Evolutionary conservation across 2,113 vertebrate species (phyloP), one percentile per base, ranked within the genome.

Genomic region (Meleagris gallopavo): DNA sequence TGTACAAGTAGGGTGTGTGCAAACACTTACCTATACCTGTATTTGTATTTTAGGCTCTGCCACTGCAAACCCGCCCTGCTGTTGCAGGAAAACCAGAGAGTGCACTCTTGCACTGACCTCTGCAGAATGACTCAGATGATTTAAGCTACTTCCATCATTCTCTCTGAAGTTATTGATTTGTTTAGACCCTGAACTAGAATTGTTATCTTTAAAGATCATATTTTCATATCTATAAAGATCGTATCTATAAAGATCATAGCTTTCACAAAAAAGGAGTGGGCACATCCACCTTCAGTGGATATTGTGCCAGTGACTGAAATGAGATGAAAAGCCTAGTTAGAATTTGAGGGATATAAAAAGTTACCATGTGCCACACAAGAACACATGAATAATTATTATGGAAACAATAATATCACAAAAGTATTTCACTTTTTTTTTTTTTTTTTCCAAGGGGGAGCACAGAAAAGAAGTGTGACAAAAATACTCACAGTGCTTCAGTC

Each of bases 381-480:
- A 8, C 3, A 67, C 6, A 17, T 40, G 30, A 62, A 69, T 41
- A 85, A 83, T 89, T 80, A 76, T 54, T 58, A 25, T 17, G 38
- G 6, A 41, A 86, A 54, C 13, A 69, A 12, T 48, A 77, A 41
- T 66, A 29, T 25, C 10, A 17, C 12, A 20, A 13, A 50, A 41
- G 11, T 5, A 0, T 2, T 0, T 0, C 46, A 22, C 55, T 10
- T 54, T 54, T 29, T 54, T 29, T 30, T 30, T 52, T 55, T 55
- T 55, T 30, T 55, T 55, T 29, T n/a, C n/a, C 16, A 19, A 13
- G 16, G 57, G 45, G 8, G 7, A 6, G 34, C 34, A 38, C 38
- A 90, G 29, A 75, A 88, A 78, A 78, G 13, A 67, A 91, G 16
- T 11, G 22, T 81, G 32, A 65, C 29, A 86, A 69, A 94, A 95